Conservation (phyloP, 1,140 invertebrate genomes). For the Dendrolimus punctatus region DNA sequence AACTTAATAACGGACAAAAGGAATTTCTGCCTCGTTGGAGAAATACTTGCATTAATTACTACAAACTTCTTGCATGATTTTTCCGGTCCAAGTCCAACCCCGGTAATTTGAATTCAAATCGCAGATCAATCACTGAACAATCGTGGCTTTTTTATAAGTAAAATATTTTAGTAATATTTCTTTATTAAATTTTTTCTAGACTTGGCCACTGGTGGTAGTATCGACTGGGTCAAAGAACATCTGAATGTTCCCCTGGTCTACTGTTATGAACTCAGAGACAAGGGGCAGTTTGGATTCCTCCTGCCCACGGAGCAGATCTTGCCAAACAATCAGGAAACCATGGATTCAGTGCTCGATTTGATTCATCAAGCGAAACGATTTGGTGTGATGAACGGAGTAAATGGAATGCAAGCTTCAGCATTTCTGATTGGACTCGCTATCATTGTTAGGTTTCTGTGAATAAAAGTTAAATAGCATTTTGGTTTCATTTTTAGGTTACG, state of each 20-base stretch:
- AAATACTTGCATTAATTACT: too few relatives aligned
- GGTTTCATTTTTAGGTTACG: too few relatives aligned
- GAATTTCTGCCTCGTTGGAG: too few relatives aligned
- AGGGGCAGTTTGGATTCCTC: slow-evolving; percentile 82
- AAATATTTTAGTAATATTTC: background rate
- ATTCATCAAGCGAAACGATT: slow-evolving; percentile 71
- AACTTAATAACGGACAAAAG: too few relatives aligned
- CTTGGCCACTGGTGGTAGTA: slow-evolving; percentile 73
- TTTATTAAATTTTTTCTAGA: slow-evolving; percentile 50
- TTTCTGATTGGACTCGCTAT: slow-evolving; percentile 9
- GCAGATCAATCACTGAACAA: too few relatives aligned
- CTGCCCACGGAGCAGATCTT: slow-evolving; percentile 85
- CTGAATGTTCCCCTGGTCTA: slow-evolving; percentile 77
- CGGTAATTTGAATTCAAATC: too few relatives aligned
- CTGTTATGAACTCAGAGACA: slow-evolving; percentile 78
- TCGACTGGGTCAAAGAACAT: slow-evolving; percentile 80
- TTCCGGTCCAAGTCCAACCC: too few relatives aligned
- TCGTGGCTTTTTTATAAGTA: too few relatives aligned
- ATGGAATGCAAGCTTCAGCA: slow-evolving; percentile 10
- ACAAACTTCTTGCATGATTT: too few relatives aligned
- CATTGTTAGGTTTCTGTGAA: background rate
- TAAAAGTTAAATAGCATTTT: too few relatives aligned
- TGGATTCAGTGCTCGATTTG: slow-evolving; percentile 77
- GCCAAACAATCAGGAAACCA: slow-evolving; percentile 79
- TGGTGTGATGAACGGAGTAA: slow-evolving; percentile 36